These are phyloP conservation scores for Lasiommata megera DNA, from an alignment of 2,888 invertebrate genomes.

Conservation along the genomic window DNA sequence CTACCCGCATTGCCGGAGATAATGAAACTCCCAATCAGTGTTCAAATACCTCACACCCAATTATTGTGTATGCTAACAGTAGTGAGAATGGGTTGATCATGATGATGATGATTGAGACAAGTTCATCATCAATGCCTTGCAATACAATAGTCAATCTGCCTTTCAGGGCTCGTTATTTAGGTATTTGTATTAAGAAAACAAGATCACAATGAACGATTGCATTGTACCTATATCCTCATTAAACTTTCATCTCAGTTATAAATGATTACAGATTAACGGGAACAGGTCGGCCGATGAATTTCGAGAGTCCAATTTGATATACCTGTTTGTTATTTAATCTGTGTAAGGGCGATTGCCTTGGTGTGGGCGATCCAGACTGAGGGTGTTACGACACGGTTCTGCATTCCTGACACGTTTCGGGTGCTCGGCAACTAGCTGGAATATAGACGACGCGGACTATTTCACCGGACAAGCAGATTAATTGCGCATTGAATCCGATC, in stretches of 20 bases:
- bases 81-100: no score
- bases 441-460: constrained; percentile 21
- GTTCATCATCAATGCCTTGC: not conserved
- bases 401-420: constrained; percentile 35
- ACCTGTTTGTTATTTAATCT: constrained; percentile 7
- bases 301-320: not conserved
- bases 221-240: constrained; percentile 4
- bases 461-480: constrained; percentile 12
- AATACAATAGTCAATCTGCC: not conserved
- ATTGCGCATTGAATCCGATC: constrained; percentile 5
- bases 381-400: constrained; percentile 23
- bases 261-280: not conserved
- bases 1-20: no score
- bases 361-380: constrained; percentile 27
- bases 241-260: not conserved
- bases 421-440: constrained; percentile 21
- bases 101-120: not conserved
- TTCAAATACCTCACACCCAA: no score
- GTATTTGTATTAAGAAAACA: not conserved
- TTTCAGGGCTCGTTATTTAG: constrained; percentile 2
- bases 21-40: no score
- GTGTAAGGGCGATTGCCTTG: constrained; percentile 5
- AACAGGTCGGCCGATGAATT: not conserved
- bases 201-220: constrained; percentile 4
- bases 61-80: no score